Evolutionary conservation across 2,888 invertebrate species (phyloP), one percentile per base, ranked within the genome.

Genomic region (Heliconius hortense): DNA sequence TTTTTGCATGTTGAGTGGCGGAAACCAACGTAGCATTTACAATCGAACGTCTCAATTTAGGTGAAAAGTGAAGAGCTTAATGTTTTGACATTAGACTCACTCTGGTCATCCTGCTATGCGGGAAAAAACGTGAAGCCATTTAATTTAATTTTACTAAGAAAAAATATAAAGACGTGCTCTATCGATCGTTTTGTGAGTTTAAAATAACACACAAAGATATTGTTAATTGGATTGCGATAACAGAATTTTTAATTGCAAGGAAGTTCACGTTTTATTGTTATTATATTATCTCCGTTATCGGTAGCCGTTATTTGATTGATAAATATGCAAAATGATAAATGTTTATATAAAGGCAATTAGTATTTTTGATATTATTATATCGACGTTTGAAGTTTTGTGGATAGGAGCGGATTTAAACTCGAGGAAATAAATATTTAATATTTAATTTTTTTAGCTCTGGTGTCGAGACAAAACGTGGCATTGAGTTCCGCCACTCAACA

Each of bases 161-260:
- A 3, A 24, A 15, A 39, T 13, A 66, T 7, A 39, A 35, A 66
- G 39, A 39, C 66, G 66, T 66, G 66, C 39, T 43, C 15, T 66
- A 43, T 66, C 66, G 35, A 7, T 5, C 39, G n/a, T 13, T n/a
- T 26, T 26, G 26, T 18, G 26, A 26, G 60, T 60, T 60, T 15
- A 26, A 15, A 60, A 1, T 15, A 28, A 18, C 28, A 26, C 15
- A 60, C 26, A 2, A 5, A 66, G 43, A 43, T 66, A 66, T 24
- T 26, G 7, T 15, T 66, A 66, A 66, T 66, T 66, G 66, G 24
- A 66, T 43, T 21, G n/a, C 21, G 66, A 43, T 66, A 66, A 66
- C 64, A 10, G 15, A 24, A 66, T 24, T 66, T 66, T 7, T 39
- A 24, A 66, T 66, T 66, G 39, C 13, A 15, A 66, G 5, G 11